phyloP scores from a whole-genome alignment of 1,140 invertebrate genomes.

The Drosophila sucinea region DNA sequence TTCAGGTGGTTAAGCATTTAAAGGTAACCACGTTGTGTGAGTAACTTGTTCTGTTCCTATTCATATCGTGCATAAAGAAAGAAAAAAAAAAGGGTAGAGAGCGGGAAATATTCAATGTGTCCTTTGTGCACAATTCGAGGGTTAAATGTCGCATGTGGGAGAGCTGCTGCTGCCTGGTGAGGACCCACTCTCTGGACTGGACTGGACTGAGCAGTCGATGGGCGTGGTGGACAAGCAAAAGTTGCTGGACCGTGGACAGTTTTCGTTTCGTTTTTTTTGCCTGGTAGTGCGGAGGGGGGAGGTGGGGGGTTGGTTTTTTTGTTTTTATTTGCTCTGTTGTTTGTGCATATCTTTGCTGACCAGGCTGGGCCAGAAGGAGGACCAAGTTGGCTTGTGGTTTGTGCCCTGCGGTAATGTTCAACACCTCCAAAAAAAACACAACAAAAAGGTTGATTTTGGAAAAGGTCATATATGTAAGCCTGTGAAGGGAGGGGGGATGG shows the following conservation, averaged over 20 bases:
- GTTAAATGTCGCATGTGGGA: slow-evolving; percentile 76
- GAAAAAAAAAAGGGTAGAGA: slow-evolving; percentile 22
- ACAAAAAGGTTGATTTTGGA: slow-evolving; percentile 46
- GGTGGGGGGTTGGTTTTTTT: background rate
- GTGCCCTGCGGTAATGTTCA: slow-evolving; percentile 73
- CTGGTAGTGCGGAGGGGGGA: background rate
- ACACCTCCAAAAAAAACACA: slow-evolving; percentile 47
- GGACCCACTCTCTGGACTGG: background rate
- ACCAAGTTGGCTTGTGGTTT: slow-evolving; percentile 59
- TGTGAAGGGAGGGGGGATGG: background rate
- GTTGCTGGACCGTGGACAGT: slow-evolving; percentile 66
- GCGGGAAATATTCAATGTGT: slow-evolving; percentile 53
- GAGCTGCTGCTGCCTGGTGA: slow-evolving; percentile 23
- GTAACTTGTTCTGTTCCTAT: background rate
- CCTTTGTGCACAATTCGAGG: slow-evolving; percentile 69
- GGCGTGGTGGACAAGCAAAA: slow-evolving; percentile 51
- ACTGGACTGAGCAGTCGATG: background rate
- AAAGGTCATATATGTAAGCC: slow-evolving; percentile 1
- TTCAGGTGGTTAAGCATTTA: background rate
- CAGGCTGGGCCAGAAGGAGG: slow-evolving; percentile 55
- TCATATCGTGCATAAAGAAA: slow-evolving; percentile 8
- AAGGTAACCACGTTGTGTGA: background rate
- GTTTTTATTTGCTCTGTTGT: slow-evolving; percentile 28
- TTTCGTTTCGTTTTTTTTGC: slow-evolving; percentile 23
- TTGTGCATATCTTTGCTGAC: slow-evolving; percentile 78